Conservation (phyloP, 2,797 vertebrate species). For the Danio albolineatus region DNA sequence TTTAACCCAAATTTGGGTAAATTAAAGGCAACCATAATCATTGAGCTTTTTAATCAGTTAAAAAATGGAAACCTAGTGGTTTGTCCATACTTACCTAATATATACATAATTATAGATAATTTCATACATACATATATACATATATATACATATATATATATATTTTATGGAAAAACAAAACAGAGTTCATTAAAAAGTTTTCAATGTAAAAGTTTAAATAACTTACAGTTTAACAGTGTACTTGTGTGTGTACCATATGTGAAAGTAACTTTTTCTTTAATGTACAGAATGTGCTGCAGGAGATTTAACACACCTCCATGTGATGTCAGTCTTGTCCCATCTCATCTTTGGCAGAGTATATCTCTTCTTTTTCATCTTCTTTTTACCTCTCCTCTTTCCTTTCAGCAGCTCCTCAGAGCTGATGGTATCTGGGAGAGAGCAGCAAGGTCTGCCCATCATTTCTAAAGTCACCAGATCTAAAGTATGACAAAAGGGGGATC, state of each 20-base stretch:
- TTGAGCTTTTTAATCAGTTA: too few relatives aligned
- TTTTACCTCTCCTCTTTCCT: slow-evolving; percentile 74
- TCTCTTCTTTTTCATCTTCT: slow-evolving; percentile 54
- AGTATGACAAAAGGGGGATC: background rate
- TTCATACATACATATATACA: too few relatives aligned
- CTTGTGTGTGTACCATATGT: background rate
- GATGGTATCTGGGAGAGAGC: slow-evolving; percentile 87
- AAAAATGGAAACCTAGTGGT: too few relatives aligned
- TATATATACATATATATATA: too few relatives aligned
- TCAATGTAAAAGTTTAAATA: background rate
- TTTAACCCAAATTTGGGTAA: too few relatives aligned
- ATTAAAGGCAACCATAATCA: too few relatives aligned
- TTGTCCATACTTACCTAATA: too few relatives aligned
- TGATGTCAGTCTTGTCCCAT: slow-evolving; percentile 81
- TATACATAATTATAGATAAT: too few relatives aligned
- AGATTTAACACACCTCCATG: slow-evolving; percentile 72
- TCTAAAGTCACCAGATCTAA: slow-evolving; percentile 70
- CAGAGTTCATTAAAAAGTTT: too few relatives aligned
- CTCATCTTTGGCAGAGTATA: slow-evolving; percentile 81
- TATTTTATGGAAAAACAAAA: background rate
- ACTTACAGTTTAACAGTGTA: background rate
- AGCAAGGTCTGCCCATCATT: slow-evolving; percentile 83
- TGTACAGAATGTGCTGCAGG: background rate
- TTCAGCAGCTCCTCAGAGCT: slow-evolving; percentile 77
- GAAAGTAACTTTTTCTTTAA: background rate